A percentile compares a stretch with the other conserved stretches of the same genome.
Conservation (phyloP, 2,888 invertebrate genomes). For the Acleris emargana region DNA sequence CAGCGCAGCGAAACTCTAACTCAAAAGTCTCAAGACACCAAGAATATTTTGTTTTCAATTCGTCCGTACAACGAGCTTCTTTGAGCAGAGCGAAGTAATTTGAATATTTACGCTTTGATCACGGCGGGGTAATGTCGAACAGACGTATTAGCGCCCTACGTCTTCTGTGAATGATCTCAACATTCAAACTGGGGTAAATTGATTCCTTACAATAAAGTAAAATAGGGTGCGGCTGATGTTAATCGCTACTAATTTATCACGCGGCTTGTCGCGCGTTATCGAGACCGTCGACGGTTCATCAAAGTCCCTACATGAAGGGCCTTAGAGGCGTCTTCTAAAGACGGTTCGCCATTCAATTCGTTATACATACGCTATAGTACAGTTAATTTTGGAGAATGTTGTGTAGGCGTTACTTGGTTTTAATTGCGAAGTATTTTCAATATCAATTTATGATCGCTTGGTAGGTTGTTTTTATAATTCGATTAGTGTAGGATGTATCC, state of each 20-base stretch:
- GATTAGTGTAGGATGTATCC: too few species aligned
- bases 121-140: constrained; percentile 22
- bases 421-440: too few species aligned
- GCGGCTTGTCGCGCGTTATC: constrained; percentile 18
- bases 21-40: constrained; percentile 4
- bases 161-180: constrained; percentile 25
- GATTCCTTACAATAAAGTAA: constrained; percentile 35
- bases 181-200: constrained; percentile 28
- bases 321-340: neutral
- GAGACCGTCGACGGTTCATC: constrained; percentile 19
- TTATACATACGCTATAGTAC: neutral
- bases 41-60: constrained; percentile 34
- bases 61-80: constrained; percentile 32
- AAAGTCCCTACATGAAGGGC: constrained; percentile 14
- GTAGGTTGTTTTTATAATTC: too few species aligned
- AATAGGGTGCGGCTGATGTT: constrained; percentile 31
- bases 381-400: neutral
- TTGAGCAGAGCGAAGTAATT: constrained; percentile 31
- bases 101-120: constrained; percentile 37
- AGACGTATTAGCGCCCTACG: constrained; percentile 22
- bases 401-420: neutral
- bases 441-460: too few species aligned
- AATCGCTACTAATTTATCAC: constrained; percentile 33
- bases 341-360: neutral
- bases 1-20: neutral